Evolutionary conservation across 2,797 vertebrate species (phyloP).

Genomic region (Uromys caudimaculatus): DNA sequence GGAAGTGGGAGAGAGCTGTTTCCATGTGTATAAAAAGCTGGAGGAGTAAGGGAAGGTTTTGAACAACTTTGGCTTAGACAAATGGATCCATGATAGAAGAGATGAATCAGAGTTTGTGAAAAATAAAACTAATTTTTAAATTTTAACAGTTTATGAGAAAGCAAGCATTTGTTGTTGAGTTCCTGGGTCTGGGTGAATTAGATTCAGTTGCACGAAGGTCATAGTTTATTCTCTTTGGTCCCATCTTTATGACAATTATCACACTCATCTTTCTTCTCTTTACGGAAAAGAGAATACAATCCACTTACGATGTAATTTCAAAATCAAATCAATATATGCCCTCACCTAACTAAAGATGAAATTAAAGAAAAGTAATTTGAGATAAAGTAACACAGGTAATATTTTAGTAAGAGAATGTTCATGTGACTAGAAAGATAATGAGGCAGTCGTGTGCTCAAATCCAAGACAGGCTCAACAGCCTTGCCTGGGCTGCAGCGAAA

Average conservation of each 20-base stretch:
- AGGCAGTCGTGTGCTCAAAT: not conserved
- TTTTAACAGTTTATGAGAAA: not conserved
- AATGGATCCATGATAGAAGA: not conserved
- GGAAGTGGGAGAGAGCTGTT: not conserved
- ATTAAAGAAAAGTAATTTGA: slow-evolving; percentile 51
- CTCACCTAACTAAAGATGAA: not conserved
- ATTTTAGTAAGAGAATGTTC: not conserved
- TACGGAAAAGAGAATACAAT: slow-evolving; percentile 10
- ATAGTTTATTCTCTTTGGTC: not conserved
- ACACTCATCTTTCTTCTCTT: not conserved
- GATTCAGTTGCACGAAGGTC: not conserved
- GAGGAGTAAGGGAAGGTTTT: not conserved
- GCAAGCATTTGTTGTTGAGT: not conserved
- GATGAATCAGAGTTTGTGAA: not conserved
- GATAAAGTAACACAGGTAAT: not conserved
- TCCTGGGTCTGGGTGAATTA: not conserved
- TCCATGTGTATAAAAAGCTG: not conserved
- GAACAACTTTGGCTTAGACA: not conserved
- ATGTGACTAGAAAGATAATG: not conserved
- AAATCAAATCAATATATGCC: not conserved
- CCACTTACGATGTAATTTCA: slow-evolving; percentile 22
- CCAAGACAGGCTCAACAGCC: no score
- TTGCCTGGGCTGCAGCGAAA: not conserved
- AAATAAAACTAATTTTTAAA: slow-evolving; percentile 7
- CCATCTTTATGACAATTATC: not conserved